Conservation (phyloP, 2,797 vertebrate genomes). For the Bryconaethiops microstoma region DNA sequence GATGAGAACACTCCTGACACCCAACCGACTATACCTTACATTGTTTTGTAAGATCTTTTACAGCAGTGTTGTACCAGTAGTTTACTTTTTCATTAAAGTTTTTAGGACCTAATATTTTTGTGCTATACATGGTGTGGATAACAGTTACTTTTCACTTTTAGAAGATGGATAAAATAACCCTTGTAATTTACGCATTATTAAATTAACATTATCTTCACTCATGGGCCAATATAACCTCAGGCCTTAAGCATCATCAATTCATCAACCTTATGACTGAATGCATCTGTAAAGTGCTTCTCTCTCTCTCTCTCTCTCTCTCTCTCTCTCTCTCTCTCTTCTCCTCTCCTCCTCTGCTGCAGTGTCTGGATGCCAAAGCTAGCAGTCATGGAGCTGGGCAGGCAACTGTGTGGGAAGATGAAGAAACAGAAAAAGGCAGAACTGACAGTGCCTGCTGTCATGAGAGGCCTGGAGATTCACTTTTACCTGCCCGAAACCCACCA, state of each 20-base stretch:
- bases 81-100: no score
- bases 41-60: no score
- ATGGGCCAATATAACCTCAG: neutral
- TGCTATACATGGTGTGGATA: neutral
- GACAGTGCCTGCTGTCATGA: conserved; percentile 69
- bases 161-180: neutral
- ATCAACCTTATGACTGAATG: neutral
- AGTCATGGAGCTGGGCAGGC: conserved; percentile 89
- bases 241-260: neutral
- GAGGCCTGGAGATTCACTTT: conserved; percentile 87
- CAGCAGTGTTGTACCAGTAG: no score
- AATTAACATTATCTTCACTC: neutral
- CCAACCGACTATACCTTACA: no score
- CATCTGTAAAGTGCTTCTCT: neutral
- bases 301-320: neutral
- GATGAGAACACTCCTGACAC: no score
- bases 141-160: neutral
- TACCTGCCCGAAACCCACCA: conserved; percentile 80
- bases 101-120: neutral
- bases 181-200: neutral
- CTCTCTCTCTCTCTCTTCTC: neutral
- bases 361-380: conserved; percentile 84
- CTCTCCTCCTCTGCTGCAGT: conserved; percentile 65
- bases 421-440: conserved; percentile 80
- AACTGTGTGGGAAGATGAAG: conserved; percentile 97